Evolutionary conservation across 2,113 vertebrate genomes (phyloP).

Genomic region (Pluvialis apricaria): DNA sequence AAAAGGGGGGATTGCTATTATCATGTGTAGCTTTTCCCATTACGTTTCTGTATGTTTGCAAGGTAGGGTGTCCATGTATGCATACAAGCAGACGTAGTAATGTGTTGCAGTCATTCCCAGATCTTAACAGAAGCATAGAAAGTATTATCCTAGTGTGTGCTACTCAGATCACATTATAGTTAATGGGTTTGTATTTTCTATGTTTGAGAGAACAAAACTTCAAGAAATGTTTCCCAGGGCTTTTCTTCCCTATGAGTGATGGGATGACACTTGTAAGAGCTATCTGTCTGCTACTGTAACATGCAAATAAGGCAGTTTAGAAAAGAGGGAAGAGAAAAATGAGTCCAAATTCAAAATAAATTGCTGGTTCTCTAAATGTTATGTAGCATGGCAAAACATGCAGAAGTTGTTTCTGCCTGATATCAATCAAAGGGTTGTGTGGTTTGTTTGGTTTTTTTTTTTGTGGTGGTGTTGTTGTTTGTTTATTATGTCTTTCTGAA

Average conservation of each 20-base stretch:
- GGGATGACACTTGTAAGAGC: background rate
- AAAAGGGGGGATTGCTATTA: background rate
- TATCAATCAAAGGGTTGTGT: background rate
- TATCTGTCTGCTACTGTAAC: background rate
- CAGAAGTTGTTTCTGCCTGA: background rate
- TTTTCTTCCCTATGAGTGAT: background rate
- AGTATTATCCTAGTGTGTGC: background rate
- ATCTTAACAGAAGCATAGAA: background rate
- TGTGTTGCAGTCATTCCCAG: background rate
- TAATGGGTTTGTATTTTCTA: background rate
- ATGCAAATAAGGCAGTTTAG: background rate
- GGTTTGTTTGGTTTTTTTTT: background rate
- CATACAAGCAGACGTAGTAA: background rate
- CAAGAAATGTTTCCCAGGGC: background rate
- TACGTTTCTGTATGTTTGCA: background rate
- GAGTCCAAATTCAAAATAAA: background rate
- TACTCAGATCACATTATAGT: background rate
- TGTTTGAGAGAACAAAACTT: background rate
- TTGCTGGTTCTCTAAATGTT: background rate
- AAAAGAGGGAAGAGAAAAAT: background rate
- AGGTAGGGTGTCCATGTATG: background rate
- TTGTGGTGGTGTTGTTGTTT: rapidly evolving
- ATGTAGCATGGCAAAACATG: background rate
- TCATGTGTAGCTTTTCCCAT: background rate
- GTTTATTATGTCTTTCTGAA: background rate